These are phyloP conservation scores for Excalfactoria chinensis DNA, from an alignment of 2,113 vertebrate species.

Conservation along the genomic window DNA sequence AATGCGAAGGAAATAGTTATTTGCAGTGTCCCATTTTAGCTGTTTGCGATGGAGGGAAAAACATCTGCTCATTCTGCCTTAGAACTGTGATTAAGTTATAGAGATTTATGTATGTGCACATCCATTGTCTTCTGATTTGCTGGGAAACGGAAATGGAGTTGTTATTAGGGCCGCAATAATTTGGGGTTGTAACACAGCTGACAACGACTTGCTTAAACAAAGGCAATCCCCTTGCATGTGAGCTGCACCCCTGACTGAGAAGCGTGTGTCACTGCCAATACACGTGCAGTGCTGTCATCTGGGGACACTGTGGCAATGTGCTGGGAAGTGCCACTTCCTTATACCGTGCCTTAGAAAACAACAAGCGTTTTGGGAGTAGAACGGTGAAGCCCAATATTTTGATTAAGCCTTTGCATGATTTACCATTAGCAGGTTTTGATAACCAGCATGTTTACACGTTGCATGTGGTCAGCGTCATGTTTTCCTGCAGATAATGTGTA, in stretches of 20 bases:
- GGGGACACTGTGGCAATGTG: slow-evolving; percentile 53
- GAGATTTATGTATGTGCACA: slow-evolving; percentile 36
- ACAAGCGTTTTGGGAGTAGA: slow-evolving; percentile 74
- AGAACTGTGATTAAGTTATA: slow-evolving; percentile 54
- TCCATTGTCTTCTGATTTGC: slow-evolving; percentile 50
- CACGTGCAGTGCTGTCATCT: slow-evolving; percentile 7
- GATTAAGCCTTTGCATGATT: slow-evolving; percentile 70
- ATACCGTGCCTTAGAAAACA: slow-evolving; percentile 92
- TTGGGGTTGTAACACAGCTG: slow-evolving; percentile 65
- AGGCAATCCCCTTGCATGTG: slow-evolving; percentile 69
- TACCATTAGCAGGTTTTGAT: slow-evolving; percentile 71
- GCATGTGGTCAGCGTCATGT: slow-evolving; percentile 66
- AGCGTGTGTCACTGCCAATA: background rate
- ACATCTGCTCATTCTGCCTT: slow-evolving; percentile 73
- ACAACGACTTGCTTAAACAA: slow-evolving; percentile 79
- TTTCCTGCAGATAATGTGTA: slow-evolving; percentile 37
- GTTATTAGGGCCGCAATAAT: slow-evolving; percentile 77
- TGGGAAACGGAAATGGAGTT: slow-evolving; percentile 51
- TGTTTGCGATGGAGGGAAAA: background rate
- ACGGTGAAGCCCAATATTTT: slow-evolving; percentile 66
- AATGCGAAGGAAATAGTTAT: background rate
- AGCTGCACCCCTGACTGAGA: slow-evolving; percentile 37
- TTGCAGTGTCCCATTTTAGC: background rate
- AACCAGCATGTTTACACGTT: slow-evolving; percentile 72
- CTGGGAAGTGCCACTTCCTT: slow-evolving; percentile 70